A percentile compares a stretch with the other conserved stretches of the same genome.
These are phyloP conservation scores for Atethmia centrago DNA, from an alignment of 2,888 invertebrate species.

Conservation along the genomic window DNA sequence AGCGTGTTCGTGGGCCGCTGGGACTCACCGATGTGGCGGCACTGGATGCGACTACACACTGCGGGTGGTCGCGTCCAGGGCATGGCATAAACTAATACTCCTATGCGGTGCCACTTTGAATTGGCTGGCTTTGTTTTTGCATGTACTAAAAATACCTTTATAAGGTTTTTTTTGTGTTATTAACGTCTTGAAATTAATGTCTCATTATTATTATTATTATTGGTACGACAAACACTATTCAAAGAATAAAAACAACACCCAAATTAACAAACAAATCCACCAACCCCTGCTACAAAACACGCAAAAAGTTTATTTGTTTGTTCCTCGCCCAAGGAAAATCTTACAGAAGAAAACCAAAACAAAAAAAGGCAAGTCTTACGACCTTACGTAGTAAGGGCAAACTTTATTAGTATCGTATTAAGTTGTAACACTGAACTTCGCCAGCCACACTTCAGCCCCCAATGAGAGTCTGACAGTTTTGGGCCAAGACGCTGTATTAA, in stretches of 20 bases:
- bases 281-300: not conserved
- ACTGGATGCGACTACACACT: too few species aligned
- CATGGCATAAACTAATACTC: too few species aligned
- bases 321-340: slow-evolving; percentile 9
- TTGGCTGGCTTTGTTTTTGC: too few species aligned
- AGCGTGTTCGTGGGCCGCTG: too few species aligned
- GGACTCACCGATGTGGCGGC: too few species aligned
- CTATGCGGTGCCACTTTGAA: too few species aligned
- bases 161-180: too few species aligned
- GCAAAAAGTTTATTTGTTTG: not conserved
- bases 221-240: too few species aligned
- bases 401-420: slow-evolving; percentile 82
- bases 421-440: slow-evolving; percentile 69
- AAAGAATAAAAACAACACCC: not conserved
- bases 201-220: too few species aligned
- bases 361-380: slow-evolving; percentile 20
- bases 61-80: too few species aligned
- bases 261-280: not conserved
- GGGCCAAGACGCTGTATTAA: slow-evolving; percentile 61
- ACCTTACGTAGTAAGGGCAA: slow-evolving; percentile 47
- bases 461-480: slow-evolving; percentile 77
- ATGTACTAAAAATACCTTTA: too few species aligned
- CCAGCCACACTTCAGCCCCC: slow-evolving; percentile 64
- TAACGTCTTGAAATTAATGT: too few species aligned
- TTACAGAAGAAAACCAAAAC: slow-evolving; percentile 13